phyloP scores from a whole-genome alignment of 1,140 invertebrate genomes.

The Drosophila arizonae region DNA sequence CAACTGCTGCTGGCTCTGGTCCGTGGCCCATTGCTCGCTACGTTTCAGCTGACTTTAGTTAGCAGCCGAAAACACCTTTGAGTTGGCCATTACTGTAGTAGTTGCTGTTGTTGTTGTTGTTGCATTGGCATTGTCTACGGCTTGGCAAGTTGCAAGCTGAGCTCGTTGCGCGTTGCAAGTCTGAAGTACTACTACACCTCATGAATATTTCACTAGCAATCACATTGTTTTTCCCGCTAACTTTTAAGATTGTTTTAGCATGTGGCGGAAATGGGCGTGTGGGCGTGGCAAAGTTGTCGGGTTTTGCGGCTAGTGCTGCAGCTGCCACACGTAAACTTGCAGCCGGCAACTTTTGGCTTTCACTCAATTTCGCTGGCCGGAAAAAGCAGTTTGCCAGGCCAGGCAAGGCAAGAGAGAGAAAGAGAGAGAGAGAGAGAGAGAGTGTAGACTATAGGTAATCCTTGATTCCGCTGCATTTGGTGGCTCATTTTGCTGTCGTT shows the following conservation, averaged over 20 bases:
- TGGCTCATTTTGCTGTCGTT: constrained; percentile 58
- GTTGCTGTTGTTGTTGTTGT: constrained; percentile 6
- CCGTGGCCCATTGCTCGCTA: too few relatives aligned
- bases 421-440: neutral
- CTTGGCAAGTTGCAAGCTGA: constrained; percentile 3
- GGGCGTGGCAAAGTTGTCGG: constrained; percentile 31
- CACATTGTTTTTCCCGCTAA: constrained; percentile 80
- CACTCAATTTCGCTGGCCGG: constrained; percentile 66
- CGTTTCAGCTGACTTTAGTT: too few relatives aligned
- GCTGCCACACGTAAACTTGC: constrained; percentile 64
- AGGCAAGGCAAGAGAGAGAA: neutral
- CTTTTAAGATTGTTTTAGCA: constrained; percentile 81
- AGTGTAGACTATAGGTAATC: constrained; percentile 55
- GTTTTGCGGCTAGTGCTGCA: constrained; percentile 30
- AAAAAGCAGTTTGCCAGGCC: constrained; percentile 43
- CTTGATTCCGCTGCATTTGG: constrained; percentile 73
- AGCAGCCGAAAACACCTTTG: constrained; percentile 28
- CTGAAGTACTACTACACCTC: constrained; percentile 70
- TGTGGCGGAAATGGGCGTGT: constrained; percentile 74
- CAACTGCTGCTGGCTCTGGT: too few relatives aligned
- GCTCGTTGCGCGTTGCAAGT: constrained; percentile 49
- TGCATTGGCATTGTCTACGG: constrained; percentile 35
- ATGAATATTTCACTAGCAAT: constrained; percentile 81
- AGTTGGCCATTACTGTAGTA: constrained; percentile 24
- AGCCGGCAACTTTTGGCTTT: constrained; percentile 72